Base-by-base conservation (phyloP, 2,888 invertebrate genomes). In the Electrophaes corylata region DNA sequence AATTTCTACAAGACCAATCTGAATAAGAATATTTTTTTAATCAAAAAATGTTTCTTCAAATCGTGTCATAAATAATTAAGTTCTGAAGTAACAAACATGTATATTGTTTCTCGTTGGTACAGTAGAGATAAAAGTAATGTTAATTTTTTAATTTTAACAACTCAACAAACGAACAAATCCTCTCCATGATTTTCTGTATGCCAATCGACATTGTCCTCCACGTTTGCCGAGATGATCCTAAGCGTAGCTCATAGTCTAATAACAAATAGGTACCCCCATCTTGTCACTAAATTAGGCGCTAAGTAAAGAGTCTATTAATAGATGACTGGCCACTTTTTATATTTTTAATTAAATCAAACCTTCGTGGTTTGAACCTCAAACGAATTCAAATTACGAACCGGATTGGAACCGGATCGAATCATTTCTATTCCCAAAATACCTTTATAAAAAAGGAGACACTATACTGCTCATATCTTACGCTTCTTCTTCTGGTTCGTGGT, bases 161-260 rank as follows among this genome's bases (percentile, higher is more conserved):
- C 6, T 5, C 8, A 6, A 26, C 26, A 26, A 26, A 26, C 26
- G 26, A 6, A 4, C 10, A 10, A 29, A 10, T 29, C 16, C 2
- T 44, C 79, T 83, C 81, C 53, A 78, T 16, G 2, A 33, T 23
- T 51, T 33, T 40, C 66, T 40, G 23, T 80, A 66, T 79, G 65
- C 76, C 65, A 63, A 73, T 68, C 78, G 73, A 80, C 78, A 78
- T 70, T 79, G 83, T 79, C 81, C 77, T 85, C 85, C 83, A 88
- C 86, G 88, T 88, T 87, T 87, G 85, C 79, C 78, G 81, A 76
- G 76, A 78, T 81, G 81, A 83, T 82, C 79, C 79, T 72, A 71
- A 74, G 72, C 73, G 69, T n/a, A 68, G 64, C 68, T 73, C 75
- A 70, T 54, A 57, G 62, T 65, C 45, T 41, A 39, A 49, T 44